Percentiles rank a stretch among this genome's conserved stretches.
Evolutionary conservation across 2,797 vertebrate species (phyloP).

Genomic region (Centropyge bicolor): DNA sequence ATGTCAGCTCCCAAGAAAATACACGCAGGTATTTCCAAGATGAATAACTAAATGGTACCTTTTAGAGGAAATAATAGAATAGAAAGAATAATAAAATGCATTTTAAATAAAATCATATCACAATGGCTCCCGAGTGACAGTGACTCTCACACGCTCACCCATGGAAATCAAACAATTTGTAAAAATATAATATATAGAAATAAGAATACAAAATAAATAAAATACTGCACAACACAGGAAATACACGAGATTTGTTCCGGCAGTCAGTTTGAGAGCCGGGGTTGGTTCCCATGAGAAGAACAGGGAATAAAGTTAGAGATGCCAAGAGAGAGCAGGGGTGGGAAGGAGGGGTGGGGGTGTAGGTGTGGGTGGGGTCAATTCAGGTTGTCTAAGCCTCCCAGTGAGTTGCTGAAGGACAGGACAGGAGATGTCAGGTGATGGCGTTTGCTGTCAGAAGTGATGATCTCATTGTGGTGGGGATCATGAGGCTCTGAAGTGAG

Average conservation of each 20-base stretch:
- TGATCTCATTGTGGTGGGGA: constrained; percentile 55
- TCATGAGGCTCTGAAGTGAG: constrained; percentile 60
- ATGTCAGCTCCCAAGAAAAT: constrained; percentile 40
- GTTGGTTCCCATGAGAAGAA: constrained; percentile 37
- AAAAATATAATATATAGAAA: constrained; percentile 74
- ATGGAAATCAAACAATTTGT: constrained; percentile 59
- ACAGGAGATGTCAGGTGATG: constrained; percentile 39
- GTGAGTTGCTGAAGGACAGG: constrained; percentile 31
- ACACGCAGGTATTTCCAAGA: constrained; percentile 24
- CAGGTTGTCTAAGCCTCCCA: constrained; percentile 15
- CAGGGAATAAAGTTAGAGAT: constrained; percentile 22
- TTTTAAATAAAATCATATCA: constrained; percentile 73
- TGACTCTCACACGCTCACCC: constrained; percentile 43
- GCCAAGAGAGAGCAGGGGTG: background rate
- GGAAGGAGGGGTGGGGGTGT: background rate
- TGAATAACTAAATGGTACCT: constrained; percentile 44
- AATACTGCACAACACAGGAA: constrained; percentile 78
- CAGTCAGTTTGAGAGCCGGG: constrained; percentile 35
- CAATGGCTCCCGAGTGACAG: constrained; percentile 53
- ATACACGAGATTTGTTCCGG: constrained; percentile 54
- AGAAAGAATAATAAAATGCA: constrained; percentile 53
- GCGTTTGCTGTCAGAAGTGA: constrained; percentile 61
- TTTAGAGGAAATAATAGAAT: constrained; percentile 33
- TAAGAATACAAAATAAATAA: constrained; percentile 82
- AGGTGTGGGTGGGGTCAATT: constrained; percentile 10